phyloP scores from a whole-genome alignment of 2,113 vertebrate species.

The Crocuta crocuta region DNA sequence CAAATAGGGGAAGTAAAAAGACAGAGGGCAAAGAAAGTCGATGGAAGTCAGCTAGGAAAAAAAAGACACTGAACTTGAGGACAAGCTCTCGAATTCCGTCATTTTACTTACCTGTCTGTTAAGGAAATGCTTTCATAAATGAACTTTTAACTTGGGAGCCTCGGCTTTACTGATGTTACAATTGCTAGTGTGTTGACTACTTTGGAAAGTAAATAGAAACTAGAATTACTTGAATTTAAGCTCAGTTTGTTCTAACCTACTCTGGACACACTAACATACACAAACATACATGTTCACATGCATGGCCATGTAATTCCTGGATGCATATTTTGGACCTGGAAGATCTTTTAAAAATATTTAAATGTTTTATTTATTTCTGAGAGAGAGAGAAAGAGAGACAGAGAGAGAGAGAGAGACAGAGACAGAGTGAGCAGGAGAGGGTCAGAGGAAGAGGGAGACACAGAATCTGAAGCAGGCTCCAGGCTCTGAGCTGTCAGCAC shows the following conservation, averaged over 20 bases:
- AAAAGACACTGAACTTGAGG: neutral
- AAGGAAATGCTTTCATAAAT: slow-evolving; percentile 7
- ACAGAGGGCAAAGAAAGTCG: neutral
- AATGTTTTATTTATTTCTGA: no score
- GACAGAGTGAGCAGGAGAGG: no score
- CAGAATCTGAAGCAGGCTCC: no score
- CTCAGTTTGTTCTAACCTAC: neutral
- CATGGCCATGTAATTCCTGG: neutral
- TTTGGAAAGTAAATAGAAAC: slow-evolving; percentile 79
- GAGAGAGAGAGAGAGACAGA: no score
- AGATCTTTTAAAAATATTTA: neutral
- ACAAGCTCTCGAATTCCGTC: neutral
- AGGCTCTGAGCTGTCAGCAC: no score
- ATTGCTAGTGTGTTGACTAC: slow-evolving; percentile 73
- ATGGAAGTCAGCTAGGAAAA: neutral
- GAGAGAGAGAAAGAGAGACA: no score
- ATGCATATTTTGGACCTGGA: neutral
- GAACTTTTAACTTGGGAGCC: slow-evolving; percentile 74
- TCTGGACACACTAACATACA: neutral
- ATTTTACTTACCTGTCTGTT: neutral
- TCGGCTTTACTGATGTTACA: slow-evolving; percentile 68
- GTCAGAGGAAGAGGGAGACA: no score
- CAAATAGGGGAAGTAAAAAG: neutral
- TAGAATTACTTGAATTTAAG: neutral
- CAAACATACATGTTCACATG: accelerated